Evolutionary conservation across 2,113 vertebrate species (phyloP), one percentile per base, ranked within the genome.

Genomic region (Hemichromis elongatus): DNA sequence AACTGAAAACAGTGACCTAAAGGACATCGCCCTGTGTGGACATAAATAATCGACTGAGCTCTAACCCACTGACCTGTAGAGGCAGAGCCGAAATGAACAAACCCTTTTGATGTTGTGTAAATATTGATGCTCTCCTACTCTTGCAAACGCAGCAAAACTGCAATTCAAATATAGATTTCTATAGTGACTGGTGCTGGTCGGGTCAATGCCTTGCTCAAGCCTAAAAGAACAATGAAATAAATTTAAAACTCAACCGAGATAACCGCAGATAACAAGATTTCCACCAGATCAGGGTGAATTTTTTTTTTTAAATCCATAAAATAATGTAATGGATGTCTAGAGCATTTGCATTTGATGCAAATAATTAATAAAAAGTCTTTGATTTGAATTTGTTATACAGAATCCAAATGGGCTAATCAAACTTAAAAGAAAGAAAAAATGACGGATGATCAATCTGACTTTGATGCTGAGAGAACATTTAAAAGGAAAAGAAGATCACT

Each of bases 401-500:
- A 45, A 45, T 28, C 21, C 66, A 70, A 70, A 70, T 70, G 66
- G 28, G 18, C 18, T 33, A 21, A 63, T 63, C 10, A 0, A 63
- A 63, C 10, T 35, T 61, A 80, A 52, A 63, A 13, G 9, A 30
- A 19, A 28, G 40, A 57, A 28, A 28, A 11, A 30, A 12, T 52
- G 33, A 26, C 7, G 2, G 2, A 37, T 61, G 2, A 47, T 47
- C n/a, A 33, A 24, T 50, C 3, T 73, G 8, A 70, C 59, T 16
- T 70, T 70, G 52, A 47, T n/a, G 53, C 26, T 61, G 70, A 55
- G 11, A 87, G 37, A 88, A 87, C 18, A 14, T 47, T 86, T 73
- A 50, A 81, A 90, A 93, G 94, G 61, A 83, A 92, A 89, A 89
- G 87, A 90, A 86, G 89, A 92, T 92, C 84, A 90, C 73, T 79